Base-by-base conservation (phyloP, 2,797 vertebrate species). In the Lacerta bilineata region DNA sequence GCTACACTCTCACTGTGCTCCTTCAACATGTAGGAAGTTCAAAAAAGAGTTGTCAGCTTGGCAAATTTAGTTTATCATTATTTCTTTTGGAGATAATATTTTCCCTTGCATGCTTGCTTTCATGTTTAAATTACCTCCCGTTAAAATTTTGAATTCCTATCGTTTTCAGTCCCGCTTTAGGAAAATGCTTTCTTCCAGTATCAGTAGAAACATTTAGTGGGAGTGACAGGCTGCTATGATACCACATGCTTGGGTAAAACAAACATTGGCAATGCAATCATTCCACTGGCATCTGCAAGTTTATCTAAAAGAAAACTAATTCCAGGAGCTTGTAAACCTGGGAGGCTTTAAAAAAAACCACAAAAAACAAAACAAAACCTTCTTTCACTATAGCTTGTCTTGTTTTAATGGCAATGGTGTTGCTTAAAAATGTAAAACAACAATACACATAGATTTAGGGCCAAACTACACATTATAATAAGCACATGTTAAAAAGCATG, bases 181-280 rank as follows among this genome's bases (percentile, higher is more conserved):
- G 61, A 59, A 29, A 82, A 83, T 0, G 0, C 87, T 79, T 90
- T 84, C 25, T 80, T 76, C 84, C 11, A 1, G 61, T 68, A 80
- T 3, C 36, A 39, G 86, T 39, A 91, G 77, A 83, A 90, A 64
- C 55, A 93, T 85, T 88, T 83, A 50, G 76, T 20, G 29, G 41
- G 78, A 83, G n/a, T 29, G 75, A 77, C 8, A 75, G 72, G 72
- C 59, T 90, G 90, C 86, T 88, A 88, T 90, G 86, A 85, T 82
- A 88, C 86, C 79, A 85, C 64, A 78, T 90, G 72, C 82, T 85
- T 85, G 78, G 83, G 39, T 90, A 88, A 90, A 90, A 87, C 72
- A 88, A 90, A 88, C 90, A 88, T 81, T 88, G 87, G 79, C 78
- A 85, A 55, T 39, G 78, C 41, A 41, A 88, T 84, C 72, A 76